Percentiles rank a stretch among this genome's conserved stretches.
phyloP scores from a whole-genome alignment of 2,888 invertebrate species.

The Balanococcus diminutus region DNA sequence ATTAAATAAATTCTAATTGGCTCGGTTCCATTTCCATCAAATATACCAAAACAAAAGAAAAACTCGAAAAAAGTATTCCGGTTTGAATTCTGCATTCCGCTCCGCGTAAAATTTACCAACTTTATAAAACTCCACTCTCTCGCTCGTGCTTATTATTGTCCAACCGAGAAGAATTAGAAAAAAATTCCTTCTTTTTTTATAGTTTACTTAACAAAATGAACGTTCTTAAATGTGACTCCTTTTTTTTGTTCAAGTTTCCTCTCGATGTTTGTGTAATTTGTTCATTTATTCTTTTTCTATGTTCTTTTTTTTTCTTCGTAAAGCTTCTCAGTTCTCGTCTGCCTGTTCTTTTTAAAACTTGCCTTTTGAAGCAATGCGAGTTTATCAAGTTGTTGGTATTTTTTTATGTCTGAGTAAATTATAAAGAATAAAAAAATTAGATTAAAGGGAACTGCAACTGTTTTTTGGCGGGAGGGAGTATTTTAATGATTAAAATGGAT shows the following conservation, averaged over 20 bases:
- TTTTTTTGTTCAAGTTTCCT: not conserved
- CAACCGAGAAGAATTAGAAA: not conserved
- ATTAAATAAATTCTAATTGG: slow-evolving; percentile 12
- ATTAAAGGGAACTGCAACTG: not conserved
- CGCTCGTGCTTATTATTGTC: not conserved
- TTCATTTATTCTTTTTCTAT: slow-evolving; percentile 10
- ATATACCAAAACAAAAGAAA: not conserved
- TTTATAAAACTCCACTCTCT: not conserved
- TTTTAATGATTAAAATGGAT: not conserved
- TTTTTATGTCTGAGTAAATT: not conserved
- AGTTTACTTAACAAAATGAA: slow-evolving; percentile 18
- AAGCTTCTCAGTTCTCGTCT: not conserved
- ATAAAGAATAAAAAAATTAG: slow-evolving; percentile 13
- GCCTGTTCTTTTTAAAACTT: slow-evolving; percentile 13
- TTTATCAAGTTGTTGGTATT: slow-evolving; percentile 19
- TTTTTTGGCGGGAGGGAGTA: too few relatives aligned
- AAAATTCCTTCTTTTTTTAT: not conserved
- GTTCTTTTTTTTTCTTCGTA: not conserved
- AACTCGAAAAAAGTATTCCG: slow-evolving; percentile 9
- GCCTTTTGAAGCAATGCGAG: slow-evolving; percentile 17
- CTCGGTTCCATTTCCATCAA: not conserved
- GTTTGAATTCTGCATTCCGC: not conserved
- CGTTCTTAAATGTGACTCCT: slow-evolving; percentile 9
- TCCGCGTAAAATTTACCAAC: slow-evolving; percentile 21
- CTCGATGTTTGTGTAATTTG: slow-evolving; percentile 27